Evolutionary conservation across 1,140 invertebrate species (phyloP).

Genomic region (Trypoxylus dichotomus): DNA sequence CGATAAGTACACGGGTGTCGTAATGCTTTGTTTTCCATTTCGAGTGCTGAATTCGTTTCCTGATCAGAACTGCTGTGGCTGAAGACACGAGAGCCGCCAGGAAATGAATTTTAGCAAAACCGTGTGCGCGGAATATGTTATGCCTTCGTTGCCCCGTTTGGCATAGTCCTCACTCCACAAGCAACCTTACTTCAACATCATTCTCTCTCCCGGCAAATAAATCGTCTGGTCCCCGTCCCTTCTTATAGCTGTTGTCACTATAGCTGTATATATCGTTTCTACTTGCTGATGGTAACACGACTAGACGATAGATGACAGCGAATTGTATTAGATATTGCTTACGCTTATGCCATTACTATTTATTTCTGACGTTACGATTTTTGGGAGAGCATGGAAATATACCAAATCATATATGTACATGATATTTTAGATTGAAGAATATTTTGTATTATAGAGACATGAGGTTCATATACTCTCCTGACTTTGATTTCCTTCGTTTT

Average conservation of each 20-base stretch:
- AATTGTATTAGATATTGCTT: neutral
- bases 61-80: conserved; percentile 42
- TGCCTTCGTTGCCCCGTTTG: conserved; percentile 31
- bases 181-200: conserved; percentile 29
- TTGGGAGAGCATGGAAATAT: neutral
- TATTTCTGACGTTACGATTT: neutral
- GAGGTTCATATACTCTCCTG: too few relatives aligned
- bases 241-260: neutral
- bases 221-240: conserved; percentile 32
- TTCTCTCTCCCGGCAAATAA: conserved; percentile 34
- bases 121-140: conserved; percentile 42
- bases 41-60: conserved; percentile 44
- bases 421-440: too few relatives aligned
- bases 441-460: too few relatives aligned
- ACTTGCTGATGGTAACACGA: neutral
- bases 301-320: neutral
- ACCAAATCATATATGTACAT: neutral
- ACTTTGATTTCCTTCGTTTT: too few relatives aligned
- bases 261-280: neutral
- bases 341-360: neutral
- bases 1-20: conserved; percentile 40
- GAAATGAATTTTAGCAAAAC: conserved; percentile 48
- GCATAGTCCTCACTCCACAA: conserved; percentile 5
- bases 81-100: conserved; percentile 45
- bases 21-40: conserved; percentile 47